Evolutionary conservation across 30 jellyfish, hydroid and myxozoan species (phyloP), one percentile per base, ranked within the genome.

Genomic region (Aurelia aurita): DNA sequence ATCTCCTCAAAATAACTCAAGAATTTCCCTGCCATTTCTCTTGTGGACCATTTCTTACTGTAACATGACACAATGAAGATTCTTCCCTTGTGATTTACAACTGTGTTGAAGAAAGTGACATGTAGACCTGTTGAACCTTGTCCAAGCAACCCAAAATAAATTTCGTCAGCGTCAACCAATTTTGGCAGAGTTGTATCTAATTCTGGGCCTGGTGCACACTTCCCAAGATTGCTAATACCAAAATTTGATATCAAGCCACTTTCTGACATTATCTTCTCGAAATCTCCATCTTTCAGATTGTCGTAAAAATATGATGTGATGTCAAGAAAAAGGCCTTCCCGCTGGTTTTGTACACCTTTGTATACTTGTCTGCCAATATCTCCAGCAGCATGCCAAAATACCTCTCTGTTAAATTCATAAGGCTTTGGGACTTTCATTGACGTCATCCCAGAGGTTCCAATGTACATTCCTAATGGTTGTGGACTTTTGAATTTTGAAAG

Each of bases 161-260:
- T 69, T 39, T 81, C 91, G 2, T 55, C 70, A 26, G 85, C 91
- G 68, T 81, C 91, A 3, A 81, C 85, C 18, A 46, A 18, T 18
- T 68, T 81, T 31, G 84, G 85, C 31, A 61, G n/a, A 16, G 59
- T 81, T 27, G 58, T 18, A 16, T 67, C 85, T 59, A 81, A 35
- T 6, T 68, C 85, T 10, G 91, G 79, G 12, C 91, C 91, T 51
- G 79, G 85, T n/a, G 85, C 53, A 60, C 91, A 81, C 53, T 81
- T 81, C 6, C 85, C 79, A 32, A 81, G 67, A 49, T 81, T 81
- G 85, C 91, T 81, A 25, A 81, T 13, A 3, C 62, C 80, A 58
- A 67, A 81, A 55, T 81, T 71, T 14, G 22, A 21, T 4, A 23
- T 32, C 1, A 80, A 18, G 31, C 82, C 82, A 44, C 64, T 16